Evolutionary conservation across 2,888 invertebrate genomes (phyloP).

Genomic region (Drosophila tripunctata): DNA sequence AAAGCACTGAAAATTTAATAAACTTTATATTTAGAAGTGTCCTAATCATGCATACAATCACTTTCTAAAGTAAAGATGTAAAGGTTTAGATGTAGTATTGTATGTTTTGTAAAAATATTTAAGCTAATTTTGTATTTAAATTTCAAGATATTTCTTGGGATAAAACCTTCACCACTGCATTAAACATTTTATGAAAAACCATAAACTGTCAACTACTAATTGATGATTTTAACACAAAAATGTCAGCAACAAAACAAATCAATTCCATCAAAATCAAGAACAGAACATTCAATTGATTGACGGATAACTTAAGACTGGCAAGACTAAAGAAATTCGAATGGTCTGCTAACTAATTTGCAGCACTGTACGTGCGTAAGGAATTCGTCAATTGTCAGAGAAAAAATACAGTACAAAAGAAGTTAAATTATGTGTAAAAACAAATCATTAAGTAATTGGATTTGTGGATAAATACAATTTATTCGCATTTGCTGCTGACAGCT

Average conservation of each 20-base stretch:
- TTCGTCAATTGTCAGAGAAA: conserved; percentile 30
- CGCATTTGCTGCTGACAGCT: conserved; percentile 68
- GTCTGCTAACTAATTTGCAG: conserved; percentile 65
- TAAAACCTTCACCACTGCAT: too few species aligned
- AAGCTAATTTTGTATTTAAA: too few species aligned
- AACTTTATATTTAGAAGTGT: conserved; percentile 11
- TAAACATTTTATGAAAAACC: neutral
- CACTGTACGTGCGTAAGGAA: conserved; percentile 66
- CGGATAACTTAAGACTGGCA: neutral
- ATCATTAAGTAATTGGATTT: conserved; percentile 75
- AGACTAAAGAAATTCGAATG: conserved; percentile 7
- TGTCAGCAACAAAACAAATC: conserved; percentile 25
- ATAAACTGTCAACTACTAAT: conserved; percentile 23
- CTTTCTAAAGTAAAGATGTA: neutral
- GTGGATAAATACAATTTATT: conserved; percentile 67
- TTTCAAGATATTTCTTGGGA: too few species aligned
- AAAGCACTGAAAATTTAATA: neutral
- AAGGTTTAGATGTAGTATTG: too few species aligned
- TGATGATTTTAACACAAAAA: conserved; percentile 1
- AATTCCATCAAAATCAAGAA: conserved; percentile 61
- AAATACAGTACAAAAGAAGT: neutral
- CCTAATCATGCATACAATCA: neutral
- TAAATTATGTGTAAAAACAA: conserved; percentile 57
- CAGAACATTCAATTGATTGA: conserved; percentile 42
- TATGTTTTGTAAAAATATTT: too few species aligned